Conservation (phyloP, 2,113 vertebrate species). For the Cisticola juncidis region DNA sequence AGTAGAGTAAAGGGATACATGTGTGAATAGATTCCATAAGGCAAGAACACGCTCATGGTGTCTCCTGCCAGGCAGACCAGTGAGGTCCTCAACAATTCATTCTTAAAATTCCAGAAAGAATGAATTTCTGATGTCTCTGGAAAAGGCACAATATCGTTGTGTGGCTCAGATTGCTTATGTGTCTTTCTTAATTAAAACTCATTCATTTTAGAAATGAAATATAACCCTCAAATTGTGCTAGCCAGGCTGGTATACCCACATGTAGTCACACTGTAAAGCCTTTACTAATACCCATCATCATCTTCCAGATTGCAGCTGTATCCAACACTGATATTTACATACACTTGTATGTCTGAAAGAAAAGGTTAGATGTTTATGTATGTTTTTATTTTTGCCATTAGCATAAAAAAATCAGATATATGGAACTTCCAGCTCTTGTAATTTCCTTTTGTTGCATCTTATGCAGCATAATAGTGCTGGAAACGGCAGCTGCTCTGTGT, state of each 20-base stretch:
- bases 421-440: neutral
- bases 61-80: neutral
- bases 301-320: neutral
- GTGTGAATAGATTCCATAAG: neutral
- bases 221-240: neutral
- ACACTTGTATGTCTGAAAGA: neutral
- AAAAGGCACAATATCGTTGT: neutral
- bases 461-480: neutral
- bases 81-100: neutral
- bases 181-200: neutral
- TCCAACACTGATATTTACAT: neutral
- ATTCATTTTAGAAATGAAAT: neutral
- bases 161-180: neutral
- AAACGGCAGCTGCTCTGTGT: neutral
- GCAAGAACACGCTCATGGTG: neutral
- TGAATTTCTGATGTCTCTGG: neutral
- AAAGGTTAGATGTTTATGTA: neutral
- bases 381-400: neutral
- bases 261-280: neutral
- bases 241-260: neutral
- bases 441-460: neutral
- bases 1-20: neutral
- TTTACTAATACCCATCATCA: neutral
- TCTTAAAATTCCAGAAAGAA: conserved; percentile 5
- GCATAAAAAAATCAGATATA: neutral